Conservation (phyloP, 2,888 invertebrate genomes). For the Orthonevra nobilis region DNA sequence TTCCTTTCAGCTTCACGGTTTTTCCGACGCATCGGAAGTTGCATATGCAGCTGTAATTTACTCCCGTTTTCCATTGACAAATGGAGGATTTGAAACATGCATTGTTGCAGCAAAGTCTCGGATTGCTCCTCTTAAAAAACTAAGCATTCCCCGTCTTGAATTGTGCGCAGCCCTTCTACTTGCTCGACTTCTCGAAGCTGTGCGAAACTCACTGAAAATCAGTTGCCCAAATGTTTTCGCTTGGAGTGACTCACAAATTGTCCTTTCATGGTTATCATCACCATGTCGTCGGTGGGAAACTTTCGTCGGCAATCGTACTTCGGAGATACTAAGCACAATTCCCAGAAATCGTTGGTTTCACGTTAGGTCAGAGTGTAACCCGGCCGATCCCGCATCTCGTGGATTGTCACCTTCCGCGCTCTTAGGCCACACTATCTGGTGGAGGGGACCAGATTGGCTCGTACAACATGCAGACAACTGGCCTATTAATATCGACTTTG, state of each 20-base stretch:
- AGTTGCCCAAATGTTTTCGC: slow-evolving; percentile 23
- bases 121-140: slow-evolving; percentile 19
- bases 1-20: slow-evolving; percentile 7
- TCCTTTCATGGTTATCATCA: slow-evolving; percentile 72
- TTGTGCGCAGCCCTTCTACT: slow-evolving; percentile 32
- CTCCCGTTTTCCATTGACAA: neutral
- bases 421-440: slow-evolving; percentile 40
- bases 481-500: neutral
- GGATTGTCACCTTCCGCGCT: slow-evolving; percentile 47
- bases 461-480: neutral
- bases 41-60: slow-evolving; percentile 36
- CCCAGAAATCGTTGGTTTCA: slow-evolving; percentile 51
- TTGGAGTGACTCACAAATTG: slow-evolving; percentile 73
- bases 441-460: slow-evolving; percentile 58
- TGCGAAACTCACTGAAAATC: slow-evolving; percentile 19
- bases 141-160: slow-evolving; percentile 35
- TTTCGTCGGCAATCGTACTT: slow-evolving; percentile 56
- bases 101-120: slow-evolving; percentile 12
- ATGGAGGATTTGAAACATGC: neutral
- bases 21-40: slow-evolving; percentile 29
- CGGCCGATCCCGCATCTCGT: slow-evolving; percentile 67
- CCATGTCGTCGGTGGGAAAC: slow-evolving; percentile 55
- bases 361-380: slow-evolving; percentile 53
- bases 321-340: slow-evolving; percentile 45
- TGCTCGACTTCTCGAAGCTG: slow-evolving; percentile 20